These are phyloP conservation scores for Gallinago undulata DNA, from an alignment of 2,113 vertebrate species.

Conservation along the genomic window DNA sequence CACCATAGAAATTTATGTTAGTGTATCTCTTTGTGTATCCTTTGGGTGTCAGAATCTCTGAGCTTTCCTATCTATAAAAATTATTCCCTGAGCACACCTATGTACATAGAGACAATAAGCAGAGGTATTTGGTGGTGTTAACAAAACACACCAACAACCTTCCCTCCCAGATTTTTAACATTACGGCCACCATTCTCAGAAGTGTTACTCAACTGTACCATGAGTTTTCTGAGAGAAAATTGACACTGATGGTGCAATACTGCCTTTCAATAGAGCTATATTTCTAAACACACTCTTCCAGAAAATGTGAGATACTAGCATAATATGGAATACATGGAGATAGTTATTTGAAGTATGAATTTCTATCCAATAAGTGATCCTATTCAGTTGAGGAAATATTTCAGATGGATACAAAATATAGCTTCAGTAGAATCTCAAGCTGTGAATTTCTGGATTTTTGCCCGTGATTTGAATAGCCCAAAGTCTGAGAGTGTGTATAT, in stretches of 20 bases:
- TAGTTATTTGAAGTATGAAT: not conserved
- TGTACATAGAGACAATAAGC: not conserved
- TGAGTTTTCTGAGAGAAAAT: constrained; percentile 3
- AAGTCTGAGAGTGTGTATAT: accelerated
- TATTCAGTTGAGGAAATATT: not conserved
- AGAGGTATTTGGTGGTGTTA: not conserved
- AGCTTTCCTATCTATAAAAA: constrained; percentile 68
- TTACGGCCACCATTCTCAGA: not conserved
- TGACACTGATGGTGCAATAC: not conserved
- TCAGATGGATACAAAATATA: not conserved
- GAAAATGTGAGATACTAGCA: not conserved
- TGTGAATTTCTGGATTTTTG: not conserved
- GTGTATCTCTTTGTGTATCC: constrained; percentile 65
- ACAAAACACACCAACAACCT: not conserved
- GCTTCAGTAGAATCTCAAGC: not conserved
- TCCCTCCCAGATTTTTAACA: not conserved
- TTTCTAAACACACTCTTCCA: not conserved
- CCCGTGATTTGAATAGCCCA: not conserved
- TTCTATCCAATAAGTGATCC: not conserved
- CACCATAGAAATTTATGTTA: constrained; percentile 72
- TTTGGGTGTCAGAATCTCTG: constrained; percentile 71
- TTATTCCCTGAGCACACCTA: constrained; percentile 52
- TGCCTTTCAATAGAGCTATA: not conserved
- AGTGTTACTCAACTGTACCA: not conserved
- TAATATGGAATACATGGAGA: not conserved